These are phyloP conservation scores for crab-eating macaque (Macaca fascicularis) DNA, from an alignment of 2,113 vertebrate genomes.

Conservation along the genomic window T2T-MFA8v1.1 NC_088379.1:136590501-136591000, in stretches of 20 bases:
- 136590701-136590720: background rate
- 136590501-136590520: background rate
- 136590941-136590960: background rate
- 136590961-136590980: background rate
- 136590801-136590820: background rate
- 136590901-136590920: background rate
- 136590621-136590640: background rate
- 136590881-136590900: background rate
- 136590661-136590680: background rate
- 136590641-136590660: background rate
- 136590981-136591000: background rate
- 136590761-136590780: background rate
- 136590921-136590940: background rate
- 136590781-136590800: background rate
- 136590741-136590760: background rate
- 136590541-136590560: background rate
- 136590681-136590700: background rate
- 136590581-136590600: background rate
- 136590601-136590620: background rate
- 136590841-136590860: background rate
- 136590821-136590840: background rate
- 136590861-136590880: background rate
- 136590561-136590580: background rate
- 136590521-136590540: background rate
- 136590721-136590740: background rate